Conservation (phyloP, 2,113 vertebrate genomes). For the Paedocypris sp. region DNA sequence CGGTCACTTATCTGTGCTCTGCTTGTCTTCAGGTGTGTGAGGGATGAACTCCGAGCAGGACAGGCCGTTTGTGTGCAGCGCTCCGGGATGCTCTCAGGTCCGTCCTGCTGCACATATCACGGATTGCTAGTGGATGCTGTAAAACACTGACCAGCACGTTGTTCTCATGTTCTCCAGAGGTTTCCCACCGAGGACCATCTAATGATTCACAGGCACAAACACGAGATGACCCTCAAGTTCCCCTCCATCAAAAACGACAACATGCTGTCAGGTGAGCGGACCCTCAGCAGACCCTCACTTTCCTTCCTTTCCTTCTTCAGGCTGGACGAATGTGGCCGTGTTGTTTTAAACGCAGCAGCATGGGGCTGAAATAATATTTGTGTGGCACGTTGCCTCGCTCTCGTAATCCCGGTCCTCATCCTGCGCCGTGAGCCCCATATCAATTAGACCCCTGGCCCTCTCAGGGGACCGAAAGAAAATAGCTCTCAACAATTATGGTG, state of each 20-base stretch:
- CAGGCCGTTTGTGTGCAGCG: conserved; percentile 92
- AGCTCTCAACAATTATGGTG: conserved; percentile 7
- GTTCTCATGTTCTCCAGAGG: conserved; percentile 60
- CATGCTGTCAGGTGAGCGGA: conserved; percentile 98
- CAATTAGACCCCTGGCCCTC: conserved; percentile 24
- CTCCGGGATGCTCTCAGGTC: conserved; percentile 98
- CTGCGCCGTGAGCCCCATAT: conserved; percentile 13
- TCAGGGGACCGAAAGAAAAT: conserved; percentile 26
- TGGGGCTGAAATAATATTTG: conserved; percentile 42
- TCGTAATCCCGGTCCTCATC: conserved; percentile 33
- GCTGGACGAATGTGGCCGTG: conserved; percentile 16
- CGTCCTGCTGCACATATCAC: too few relatives aligned
- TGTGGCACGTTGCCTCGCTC: conserved; percentile 27
- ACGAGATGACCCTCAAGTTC: conserved; percentile 99
- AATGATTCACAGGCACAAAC: conserved; percentile 99
- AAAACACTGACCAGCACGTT: too few relatives aligned
- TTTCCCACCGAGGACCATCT: conserved; percentile 98
- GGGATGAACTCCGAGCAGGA: conserved; percentile 99
- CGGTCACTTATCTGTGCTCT: conserved; percentile 33
- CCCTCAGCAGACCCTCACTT: conserved; percentile 3
- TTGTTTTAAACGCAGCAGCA: conserved; percentile 27
- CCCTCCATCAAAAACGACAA: conserved; percentile 97
- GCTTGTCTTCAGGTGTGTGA: conserved; percentile 79
- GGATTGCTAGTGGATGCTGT: too few relatives aligned
- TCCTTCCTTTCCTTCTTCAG: conserved; percentile 32